phyloP scores from a whole-genome alignment of 1,140 invertebrate genomes.

The Eriocheir sinensis region DNA sequence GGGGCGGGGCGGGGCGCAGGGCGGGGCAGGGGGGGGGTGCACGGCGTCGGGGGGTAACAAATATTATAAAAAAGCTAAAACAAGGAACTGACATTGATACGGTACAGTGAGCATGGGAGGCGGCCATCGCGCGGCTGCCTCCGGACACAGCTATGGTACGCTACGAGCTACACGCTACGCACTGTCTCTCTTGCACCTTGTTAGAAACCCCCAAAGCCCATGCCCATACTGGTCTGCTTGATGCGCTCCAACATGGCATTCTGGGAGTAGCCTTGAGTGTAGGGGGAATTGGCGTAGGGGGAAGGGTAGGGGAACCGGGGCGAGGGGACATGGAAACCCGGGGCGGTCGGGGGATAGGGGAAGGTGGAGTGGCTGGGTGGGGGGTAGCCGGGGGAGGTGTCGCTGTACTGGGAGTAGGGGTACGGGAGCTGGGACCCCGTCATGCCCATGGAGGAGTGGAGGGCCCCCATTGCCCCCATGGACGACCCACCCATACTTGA shows the following conservation, averaged over 20 bases:
- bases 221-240: conserved; percentile 83
- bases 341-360: conserved; percentile 80
- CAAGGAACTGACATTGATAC: conserved; percentile 73
- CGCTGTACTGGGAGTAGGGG: conserved; percentile 82
- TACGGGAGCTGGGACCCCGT: conserved; percentile 80
- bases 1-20: conserved; percentile 36
- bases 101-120: conserved; percentile 72
- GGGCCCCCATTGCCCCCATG: conserved; percentile 79
- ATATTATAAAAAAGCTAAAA: conserved; percentile 77
- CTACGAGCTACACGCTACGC: conserved; percentile 70
- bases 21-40: conserved; percentile 56
- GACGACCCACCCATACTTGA: conserved; percentile 73
- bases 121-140: background rate
- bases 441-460: conserved; percentile 79
- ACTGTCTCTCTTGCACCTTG: conserved; percentile 50
- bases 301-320: conserved; percentile 84
- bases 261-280: conserved; percentile 79
- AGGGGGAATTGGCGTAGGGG: conserved; percentile 81
- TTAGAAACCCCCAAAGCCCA: conserved; percentile 84
- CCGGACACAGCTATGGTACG: conserved; percentile 68
- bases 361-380: conserved; percentile 80
- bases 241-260: conserved; percentile 81
- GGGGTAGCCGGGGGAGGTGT: conserved; percentile 80
- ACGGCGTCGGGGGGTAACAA: conserved; percentile 70
- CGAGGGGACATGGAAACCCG: conserved; percentile 84